phyloP scores from a whole-genome alignment of 2,113 vertebrate species.

The Hippolais icterina region DNA sequence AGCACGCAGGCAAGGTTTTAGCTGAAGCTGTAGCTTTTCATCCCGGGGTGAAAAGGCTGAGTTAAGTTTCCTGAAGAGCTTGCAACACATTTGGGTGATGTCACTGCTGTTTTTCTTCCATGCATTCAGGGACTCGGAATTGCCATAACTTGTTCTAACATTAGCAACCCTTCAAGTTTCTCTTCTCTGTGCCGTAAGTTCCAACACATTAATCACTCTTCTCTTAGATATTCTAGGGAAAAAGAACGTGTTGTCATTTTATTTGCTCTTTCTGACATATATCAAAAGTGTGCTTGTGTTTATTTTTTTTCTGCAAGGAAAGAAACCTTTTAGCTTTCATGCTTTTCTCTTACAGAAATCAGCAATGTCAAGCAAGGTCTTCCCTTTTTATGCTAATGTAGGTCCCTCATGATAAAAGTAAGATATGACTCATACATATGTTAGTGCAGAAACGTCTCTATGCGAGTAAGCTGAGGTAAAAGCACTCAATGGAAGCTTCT shows the following conservation, averaged over 20 bases:
- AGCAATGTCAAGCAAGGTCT: not conserved
- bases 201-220: not conserved
- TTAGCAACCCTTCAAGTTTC: not conserved
- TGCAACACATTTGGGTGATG: not conserved
- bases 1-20: not conserved
- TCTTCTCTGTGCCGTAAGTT: not conserved
- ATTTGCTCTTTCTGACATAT: not conserved
- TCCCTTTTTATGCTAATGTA: not conserved
- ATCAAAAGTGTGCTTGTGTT: not conserved
- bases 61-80: not conserved
- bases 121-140: not conserved
- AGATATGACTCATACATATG: not conserved
- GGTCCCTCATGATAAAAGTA: not conserved
- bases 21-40: not conserved
- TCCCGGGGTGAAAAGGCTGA: not conserved
- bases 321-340: not conserved
- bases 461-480: not conserved
- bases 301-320: not conserved
- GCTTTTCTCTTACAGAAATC: not conserved
- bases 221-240: not conserved
- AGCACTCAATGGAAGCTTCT: not conserved
- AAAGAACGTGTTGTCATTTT: not conserved
- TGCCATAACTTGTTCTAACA: not conserved
- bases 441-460: not conserved
- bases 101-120: not conserved